Conservation (phyloP, 2,888 invertebrate species). For the Allolobophora icterica region DNA sequence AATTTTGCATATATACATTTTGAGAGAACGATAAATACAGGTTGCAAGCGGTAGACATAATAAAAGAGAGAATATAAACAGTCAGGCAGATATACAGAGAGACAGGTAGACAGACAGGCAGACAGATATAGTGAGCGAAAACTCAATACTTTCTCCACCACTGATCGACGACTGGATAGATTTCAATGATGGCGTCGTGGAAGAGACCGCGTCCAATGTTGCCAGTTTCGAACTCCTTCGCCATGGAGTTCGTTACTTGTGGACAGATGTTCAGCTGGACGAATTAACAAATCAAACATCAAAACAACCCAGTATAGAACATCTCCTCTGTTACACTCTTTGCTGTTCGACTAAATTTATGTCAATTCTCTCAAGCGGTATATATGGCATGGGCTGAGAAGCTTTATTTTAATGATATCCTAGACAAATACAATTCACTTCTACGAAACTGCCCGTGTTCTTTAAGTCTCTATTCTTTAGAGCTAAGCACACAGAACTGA, state of each 20-base stretch:
- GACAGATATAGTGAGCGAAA: background rate
- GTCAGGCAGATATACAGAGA: background rate
- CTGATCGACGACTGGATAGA: background rate
- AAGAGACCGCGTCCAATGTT: background rate
- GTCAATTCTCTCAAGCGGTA: too few relatives aligned
- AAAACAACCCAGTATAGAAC: background rate
- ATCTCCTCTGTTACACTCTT: too few relatives aligned
- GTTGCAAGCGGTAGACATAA: background rate
- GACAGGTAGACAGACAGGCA: background rate
- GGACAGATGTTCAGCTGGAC: background rate
- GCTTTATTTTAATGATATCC: too few relatives aligned
- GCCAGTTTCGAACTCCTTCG: background rate
- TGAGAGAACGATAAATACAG: too few relatives aligned
- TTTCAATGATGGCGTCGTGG: slow-evolving; percentile 18
- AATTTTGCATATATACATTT: too few relatives aligned
- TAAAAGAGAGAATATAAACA: background rate
- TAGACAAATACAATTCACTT: too few relatives aligned
- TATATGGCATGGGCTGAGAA: too few relatives aligned
- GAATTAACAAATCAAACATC: background rate
- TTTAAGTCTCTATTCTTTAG: too few relatives aligned
- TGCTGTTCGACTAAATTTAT: too few relatives aligned
- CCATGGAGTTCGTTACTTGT: background rate
- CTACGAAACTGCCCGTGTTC: too few relatives aligned
- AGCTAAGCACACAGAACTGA: too few relatives aligned
- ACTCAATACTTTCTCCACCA: slow-evolving; percentile 20